Base-by-base conservation (phyloP, 2,888 invertebrate species). In the Phlogophora meticulosa region DNA sequence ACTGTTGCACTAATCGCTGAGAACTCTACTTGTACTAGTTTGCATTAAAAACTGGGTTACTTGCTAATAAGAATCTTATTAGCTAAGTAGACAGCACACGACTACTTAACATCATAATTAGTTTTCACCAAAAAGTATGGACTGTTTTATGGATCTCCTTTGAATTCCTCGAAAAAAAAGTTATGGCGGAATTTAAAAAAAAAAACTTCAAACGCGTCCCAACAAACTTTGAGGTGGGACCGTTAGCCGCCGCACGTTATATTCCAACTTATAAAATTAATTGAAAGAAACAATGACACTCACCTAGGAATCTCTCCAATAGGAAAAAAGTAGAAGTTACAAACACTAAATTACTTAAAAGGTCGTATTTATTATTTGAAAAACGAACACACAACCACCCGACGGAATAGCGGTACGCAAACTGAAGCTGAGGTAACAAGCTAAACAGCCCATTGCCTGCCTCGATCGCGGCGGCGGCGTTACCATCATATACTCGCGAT, bases 351-450 rank as follows among this genome's bases (percentile, higher is more conserved):
- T 80, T 75, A 46, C 28, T 68, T 57, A 64, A 55, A 63, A 72
- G 65, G 63, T 78, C 78, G 81, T 82, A 74, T 60, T 69, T 59
- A 52, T 36, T 7, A 28, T 53, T 51, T 57, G 0, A 45, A 52
- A 32, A 72, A 53, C 57, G 36, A 51, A 64, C 56, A 72, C 70
- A 73, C 81, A 60, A 59, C 74, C 62, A 11, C 28, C 40, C 66
- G n/a, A 4, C 48, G 34, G 43, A 42, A 72, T 67, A 82, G 81
- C 79, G 71, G 76, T 55, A 76, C 82, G 82, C 81, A 56, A 68
- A 82, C 81, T 82, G 76, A 82, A 38, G 55, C 66, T 58, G 58
- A 71, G 53, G 66, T 63, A 64, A 72, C 61, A 64, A 72, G 69
- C 65, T 57, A 62, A 66, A 70, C 70, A 63, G 68, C 76, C 72